phyloP scores from a whole-genome alignment of 1,140 invertebrate genomes.

The Drosophila athabasca region DNA sequence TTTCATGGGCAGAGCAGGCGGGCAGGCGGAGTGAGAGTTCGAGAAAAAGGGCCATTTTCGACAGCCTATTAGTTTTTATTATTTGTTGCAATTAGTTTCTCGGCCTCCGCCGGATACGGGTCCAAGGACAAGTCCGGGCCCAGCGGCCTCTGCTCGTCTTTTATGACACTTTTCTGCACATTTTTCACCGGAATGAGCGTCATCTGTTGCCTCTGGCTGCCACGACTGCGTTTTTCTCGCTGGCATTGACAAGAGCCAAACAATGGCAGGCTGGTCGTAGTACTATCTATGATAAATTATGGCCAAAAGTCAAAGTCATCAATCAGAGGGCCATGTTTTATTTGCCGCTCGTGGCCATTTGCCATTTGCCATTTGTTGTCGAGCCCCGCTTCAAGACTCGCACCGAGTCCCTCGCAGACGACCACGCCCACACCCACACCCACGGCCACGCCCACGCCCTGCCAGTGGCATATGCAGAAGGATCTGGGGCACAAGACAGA shows the following conservation, averaged over 20 bases:
- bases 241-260: conserved; percentile 52
- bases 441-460: neutral
- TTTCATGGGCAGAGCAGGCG: conserved; percentile 53
- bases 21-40: conserved; percentile 15
- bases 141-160: conserved; percentile 21
- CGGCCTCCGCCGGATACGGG: conserved; percentile 28
- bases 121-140: neutral
- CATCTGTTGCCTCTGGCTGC: conserved; percentile 69
- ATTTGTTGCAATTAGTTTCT: conserved; percentile 79
- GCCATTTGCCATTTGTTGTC: conserved; percentile 61
- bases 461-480: conserved; percentile 36
- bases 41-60: conserved; percentile 48
- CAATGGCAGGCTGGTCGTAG: conserved; percentile 45
- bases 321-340: conserved; percentile 76
- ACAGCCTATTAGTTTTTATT: conserved; percentile 82
- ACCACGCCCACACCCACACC: too few species aligned
- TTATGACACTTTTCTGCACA: conserved; percentile 75
- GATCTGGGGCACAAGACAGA: neutral
- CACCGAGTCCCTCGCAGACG: too few species aligned
- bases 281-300: conserved; percentile 81
- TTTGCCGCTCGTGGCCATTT: conserved; percentile 71
- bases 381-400: too few species aligned
- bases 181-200: conserved; percentile 76
- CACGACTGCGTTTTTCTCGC: conserved; percentile 44
- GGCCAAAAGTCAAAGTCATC: conserved; percentile 80